Percentiles rank a stretch among this genome's conserved stretches.
Conservation (phyloP, 2,797 vertebrate species). For the Hypotaenidia okinawae region DNA sequence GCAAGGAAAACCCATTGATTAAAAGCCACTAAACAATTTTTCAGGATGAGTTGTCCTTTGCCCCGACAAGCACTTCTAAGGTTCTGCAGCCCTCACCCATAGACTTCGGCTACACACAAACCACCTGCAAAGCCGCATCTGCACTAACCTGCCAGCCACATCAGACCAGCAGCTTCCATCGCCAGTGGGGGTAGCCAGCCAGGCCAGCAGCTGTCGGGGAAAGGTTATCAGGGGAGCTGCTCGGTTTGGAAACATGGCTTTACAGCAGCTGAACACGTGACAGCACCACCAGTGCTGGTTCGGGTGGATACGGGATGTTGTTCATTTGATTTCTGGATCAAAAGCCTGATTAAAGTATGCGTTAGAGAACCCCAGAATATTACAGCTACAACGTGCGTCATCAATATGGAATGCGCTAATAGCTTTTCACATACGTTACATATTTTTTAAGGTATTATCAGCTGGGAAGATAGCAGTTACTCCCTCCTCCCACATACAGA, state of each 20-base stretch:
- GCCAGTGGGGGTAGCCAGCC: neutral
- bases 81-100: neutral
- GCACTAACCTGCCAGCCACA: neutral
- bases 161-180: neutral
- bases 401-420: slow-evolving; percentile 10
- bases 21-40: neutral
- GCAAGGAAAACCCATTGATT: neutral
- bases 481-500: neutral
- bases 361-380: neutral
- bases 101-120: neutral
- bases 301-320: neutral
- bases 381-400: neutral
- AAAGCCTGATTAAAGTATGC: slow-evolving; percentile 1
- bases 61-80: neutral
- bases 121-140: neutral
- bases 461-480: neutral
- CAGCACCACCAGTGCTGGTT: neutral
- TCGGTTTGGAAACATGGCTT: neutral
- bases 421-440: neutral
- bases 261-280: neutral
- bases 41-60: neutral
- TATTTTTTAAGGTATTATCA: neutral
- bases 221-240: slow-evolving; percentile 29
- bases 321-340: slow-evolving; percentile 8
- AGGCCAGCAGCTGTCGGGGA: neutral